Evolutionary conservation across 1,140 invertebrate species (phyloP).

Genomic region (Aricia agestis): DNA sequence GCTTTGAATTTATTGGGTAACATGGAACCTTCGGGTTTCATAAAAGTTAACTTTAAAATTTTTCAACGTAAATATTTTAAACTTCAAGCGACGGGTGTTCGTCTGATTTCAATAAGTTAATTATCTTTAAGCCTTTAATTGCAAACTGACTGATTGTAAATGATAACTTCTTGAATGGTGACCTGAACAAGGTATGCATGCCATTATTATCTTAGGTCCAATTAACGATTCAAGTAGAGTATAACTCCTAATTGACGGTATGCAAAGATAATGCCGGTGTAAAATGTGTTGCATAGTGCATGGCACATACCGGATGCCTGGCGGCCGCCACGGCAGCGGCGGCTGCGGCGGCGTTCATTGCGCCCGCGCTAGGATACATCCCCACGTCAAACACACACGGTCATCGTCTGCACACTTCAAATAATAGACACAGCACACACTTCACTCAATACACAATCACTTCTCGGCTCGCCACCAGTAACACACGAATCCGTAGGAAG

Average conservation of each 20-base stretch:
- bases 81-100: too few species aligned
- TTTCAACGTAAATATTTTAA: too few species aligned
- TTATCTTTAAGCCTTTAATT: too few species aligned
- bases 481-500: constrained; percentile 1
- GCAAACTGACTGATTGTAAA: too few species aligned
- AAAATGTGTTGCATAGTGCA: not conserved
- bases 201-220: too few species aligned
- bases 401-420: constrained; percentile 59
- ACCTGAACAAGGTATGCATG: too few species aligned
- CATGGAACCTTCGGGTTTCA: too few species aligned
- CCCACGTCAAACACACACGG: constrained; percentile 65
- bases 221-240: not conserved
- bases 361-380: constrained; percentile 76
- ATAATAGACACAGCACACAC: constrained; percentile 63
- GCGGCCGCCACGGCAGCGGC: constrained; percentile 75
- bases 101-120: too few species aligned
- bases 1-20: constrained; percentile 1
- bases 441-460: constrained; percentile 59
- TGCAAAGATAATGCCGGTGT: not conserved
- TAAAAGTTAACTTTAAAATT: too few species aligned
- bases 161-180: too few species aligned
- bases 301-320: constrained; percentile 70
- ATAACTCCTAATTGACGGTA: not conserved
- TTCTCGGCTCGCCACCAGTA: constrained; percentile 39
- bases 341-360: constrained; percentile 75